These are phyloP conservation scores for Chrysolina americana DNA, from an alignment of 2,888 invertebrate genomes.

Conservation along the genomic window DNA sequence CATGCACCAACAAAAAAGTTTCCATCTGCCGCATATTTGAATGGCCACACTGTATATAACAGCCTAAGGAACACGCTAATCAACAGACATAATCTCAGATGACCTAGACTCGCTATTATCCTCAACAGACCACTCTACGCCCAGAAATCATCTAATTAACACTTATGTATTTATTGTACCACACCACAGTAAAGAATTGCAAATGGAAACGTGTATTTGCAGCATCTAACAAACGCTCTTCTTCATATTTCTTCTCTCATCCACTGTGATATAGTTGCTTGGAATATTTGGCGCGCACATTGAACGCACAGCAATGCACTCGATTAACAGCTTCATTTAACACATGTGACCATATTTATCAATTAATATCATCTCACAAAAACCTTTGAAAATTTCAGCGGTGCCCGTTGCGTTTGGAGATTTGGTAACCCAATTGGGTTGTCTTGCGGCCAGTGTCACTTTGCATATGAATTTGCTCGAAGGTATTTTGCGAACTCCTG, in stretches of 20 bases:
- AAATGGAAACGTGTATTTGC: too few relatives aligned
- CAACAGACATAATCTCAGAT: too few relatives aligned
- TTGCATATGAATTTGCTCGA: conserved; percentile 75
- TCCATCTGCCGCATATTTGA: too few relatives aligned
- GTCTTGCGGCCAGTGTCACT: conserved; percentile 76
- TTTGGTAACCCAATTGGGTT: conserved; percentile 72
- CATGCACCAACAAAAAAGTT: too few relatives aligned
- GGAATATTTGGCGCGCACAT: background rate
- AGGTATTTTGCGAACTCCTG: conserved; percentile 78
- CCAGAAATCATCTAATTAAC: too few relatives aligned
- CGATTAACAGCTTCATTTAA: conserved; percentile 13
- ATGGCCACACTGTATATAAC: too few relatives aligned
- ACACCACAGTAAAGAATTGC: too few relatives aligned
- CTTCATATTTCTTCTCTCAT: background rate
- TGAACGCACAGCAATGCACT: conserved; percentile 26
- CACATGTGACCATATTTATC: background rate
- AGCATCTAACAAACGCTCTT: too few relatives aligned
- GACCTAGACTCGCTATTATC: too few relatives aligned
- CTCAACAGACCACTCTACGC: too few relatives aligned
- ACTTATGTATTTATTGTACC: too few relatives aligned
- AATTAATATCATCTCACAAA: background rate
- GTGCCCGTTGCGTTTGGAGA: conserved; percentile 68
- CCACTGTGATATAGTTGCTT: background rate
- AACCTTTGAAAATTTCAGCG: conserved; percentile 63
- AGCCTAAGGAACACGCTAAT: too few relatives aligned